Evolutionary conservation across 2,888 invertebrate species (phyloP), one percentile per base, ranked within the genome.

Genomic region (Trichogramma dendrolimi): DNA sequence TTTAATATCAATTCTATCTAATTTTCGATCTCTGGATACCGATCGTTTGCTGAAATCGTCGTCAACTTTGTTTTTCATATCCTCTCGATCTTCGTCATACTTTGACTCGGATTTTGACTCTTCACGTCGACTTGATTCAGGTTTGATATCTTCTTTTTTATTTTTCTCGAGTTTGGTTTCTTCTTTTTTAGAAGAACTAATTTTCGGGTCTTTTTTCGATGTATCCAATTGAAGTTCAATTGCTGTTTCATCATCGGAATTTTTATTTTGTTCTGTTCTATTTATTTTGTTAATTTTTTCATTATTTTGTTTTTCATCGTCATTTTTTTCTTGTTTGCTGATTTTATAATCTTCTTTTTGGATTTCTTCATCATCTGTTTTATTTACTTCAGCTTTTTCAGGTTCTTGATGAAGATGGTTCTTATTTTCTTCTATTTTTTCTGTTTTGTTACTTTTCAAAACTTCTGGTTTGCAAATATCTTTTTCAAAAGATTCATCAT

Each of bases 61-160:
- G 27, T 67, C 68, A 60, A 65, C 62, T 6, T 67, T 71, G 14
- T 67, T 67, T 44, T 71, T 56, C 63, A 67, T 48, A 60, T 70
- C 59, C 47, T 63, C 69, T 7, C 60, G 54, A 47, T 65, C 62
- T 4, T 69, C 73, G 46, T 69, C 66, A 58, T 58, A 57, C 56
- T 69, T 68, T 6, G 41, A 55, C 5, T 69, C 68, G 14, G 61
- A 62, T 65, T 62, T 66, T 4, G 51, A 8, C 7, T 68, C 62
- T n/a, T 70, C 69, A 14, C 60, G 61, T 55, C 65, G 68, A 38
- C 49, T 54, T 55, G 27, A 39, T 57, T 64, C 61, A 42, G 55
- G 6, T 44, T 67, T 68, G 6, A 48, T 50, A 10, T 69, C 68
- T 42, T 68, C 64, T 11, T 56, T 62, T 46, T 67, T 70, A 27